These are phyloP conservation scores for Spodoptera picta DNA, from an alignment of 2,888 invertebrate genomes.

Conservation along the genomic window DNA sequence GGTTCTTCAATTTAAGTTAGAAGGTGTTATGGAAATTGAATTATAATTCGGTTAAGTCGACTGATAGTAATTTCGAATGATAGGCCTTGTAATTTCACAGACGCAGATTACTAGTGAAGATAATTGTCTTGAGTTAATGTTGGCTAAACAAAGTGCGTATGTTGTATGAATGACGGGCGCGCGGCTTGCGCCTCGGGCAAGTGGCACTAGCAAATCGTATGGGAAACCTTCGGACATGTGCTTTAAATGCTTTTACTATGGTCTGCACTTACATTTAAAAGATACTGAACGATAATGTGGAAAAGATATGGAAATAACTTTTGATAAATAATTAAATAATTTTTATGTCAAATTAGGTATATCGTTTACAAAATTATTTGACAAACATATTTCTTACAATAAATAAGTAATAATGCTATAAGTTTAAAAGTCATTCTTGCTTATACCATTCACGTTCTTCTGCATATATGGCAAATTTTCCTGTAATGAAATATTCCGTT, in stretches of 20 bases:
- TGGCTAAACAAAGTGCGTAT: slow-evolving; percentile 82
- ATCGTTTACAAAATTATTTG: too few relatives aligned
- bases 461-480: too few relatives aligned
- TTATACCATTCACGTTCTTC: too few relatives aligned
- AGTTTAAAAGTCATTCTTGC: too few relatives aligned
- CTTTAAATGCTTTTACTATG: slow-evolving; percentile 49
- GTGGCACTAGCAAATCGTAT: slow-evolving; percentile 71
- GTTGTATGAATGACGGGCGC: slow-evolving; percentile 76
- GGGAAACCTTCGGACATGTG: slow-evolving; percentile 70
- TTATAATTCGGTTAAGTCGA: slow-evolving; percentile 41
- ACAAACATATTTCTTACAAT: too few relatives aligned
- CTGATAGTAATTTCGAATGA: slow-evolving; percentile 54
- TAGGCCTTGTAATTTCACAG: slow-evolving; percentile 62
- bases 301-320: too few relatives aligned
- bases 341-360: too few relatives aligned
- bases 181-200: slow-evolving; percentile 69
- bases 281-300: not conserved
- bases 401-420: too few relatives aligned
- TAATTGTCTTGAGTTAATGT: slow-evolving; percentile 80
- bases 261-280: slow-evolving; percentile 30
- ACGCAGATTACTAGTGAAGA: slow-evolving; percentile 78
- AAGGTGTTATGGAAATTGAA: slow-evolving; percentile 43
- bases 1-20: slow-evolving; percentile 31
- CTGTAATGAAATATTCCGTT: too few relatives aligned
- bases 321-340: too few relatives aligned